Conservation (phyloP, 2,113 vertebrate species). For the Pedetes capensis region DNA sequence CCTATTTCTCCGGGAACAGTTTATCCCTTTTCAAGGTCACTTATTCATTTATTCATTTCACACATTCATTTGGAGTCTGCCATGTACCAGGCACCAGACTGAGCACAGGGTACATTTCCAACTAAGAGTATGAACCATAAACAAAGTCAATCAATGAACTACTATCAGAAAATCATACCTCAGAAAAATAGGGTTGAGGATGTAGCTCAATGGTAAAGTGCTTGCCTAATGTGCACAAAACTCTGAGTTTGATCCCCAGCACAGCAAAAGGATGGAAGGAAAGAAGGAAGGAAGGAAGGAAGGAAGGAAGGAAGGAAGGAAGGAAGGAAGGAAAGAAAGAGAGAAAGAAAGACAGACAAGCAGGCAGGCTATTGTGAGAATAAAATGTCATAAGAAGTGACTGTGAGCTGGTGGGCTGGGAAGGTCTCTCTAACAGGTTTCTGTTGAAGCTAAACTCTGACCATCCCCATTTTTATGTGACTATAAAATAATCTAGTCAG, state of each 20-base stretch:
- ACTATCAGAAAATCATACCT: background rate
- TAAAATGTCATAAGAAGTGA: background rate
- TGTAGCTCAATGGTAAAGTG: too few species aligned
- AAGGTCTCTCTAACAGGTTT: background rate
- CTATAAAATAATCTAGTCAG: background rate
- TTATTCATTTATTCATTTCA: background rate
- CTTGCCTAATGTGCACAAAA: too few species aligned
- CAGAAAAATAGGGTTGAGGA: too few species aligned
- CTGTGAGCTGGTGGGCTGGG: background rate
- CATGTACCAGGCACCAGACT: background rate
- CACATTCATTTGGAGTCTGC: background rate
- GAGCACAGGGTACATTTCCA: background rate
- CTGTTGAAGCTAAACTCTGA: background rate
- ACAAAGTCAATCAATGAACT: background rate
- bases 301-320: too few species aligned
- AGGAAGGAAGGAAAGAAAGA: too few species aligned
- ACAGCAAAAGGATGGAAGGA: too few species aligned
- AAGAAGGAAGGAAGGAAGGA: too few species aligned
- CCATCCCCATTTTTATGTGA: background rate
- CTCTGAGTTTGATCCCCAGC: too few species aligned
- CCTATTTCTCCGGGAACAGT: background rate
- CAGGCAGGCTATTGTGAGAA: background rate
- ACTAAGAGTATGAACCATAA: background rate
- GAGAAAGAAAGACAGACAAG: too few species aligned
- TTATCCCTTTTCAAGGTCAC: slow-evolving; percentile 13